Evolutionary conservation across 2,888 invertebrate genomes (phyloP), one percentile per base, ranked within the genome.

Genomic region (Taphrorychus bicolor): DNA sequence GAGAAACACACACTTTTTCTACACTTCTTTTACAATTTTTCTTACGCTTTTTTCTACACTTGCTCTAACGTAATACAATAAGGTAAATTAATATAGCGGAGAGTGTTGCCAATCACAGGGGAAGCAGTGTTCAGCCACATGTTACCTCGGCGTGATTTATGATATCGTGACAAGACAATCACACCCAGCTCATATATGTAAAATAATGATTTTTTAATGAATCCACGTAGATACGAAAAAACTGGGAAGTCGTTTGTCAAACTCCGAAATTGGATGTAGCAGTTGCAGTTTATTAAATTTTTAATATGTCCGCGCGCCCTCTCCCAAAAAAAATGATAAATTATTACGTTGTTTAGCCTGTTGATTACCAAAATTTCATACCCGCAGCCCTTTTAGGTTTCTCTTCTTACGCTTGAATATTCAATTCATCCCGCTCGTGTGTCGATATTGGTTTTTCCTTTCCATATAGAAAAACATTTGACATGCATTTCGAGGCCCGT

Each of bases 121-220:
- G 59, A 59, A 32, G 40, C 40, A 54, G 42, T 59, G 56, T 57
- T 67, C 67, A 62, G 32, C 53, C 67, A 67, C 59, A 67, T 67
- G 67, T 59, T 67, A 40, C 62, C 59, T 41, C 32, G 4, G 19
- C 3, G 41, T 69, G 69, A 69, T 69, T 69, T 63, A 69, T 66
- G 57, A 65, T 65, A 58, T 52, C 23, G 51, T 65, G 69, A 69
- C 69, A 69, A 69, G 69, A 69, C 65, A 69, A 69, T 69, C 61
- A 48, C 65, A 60, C 61, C n/a, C 23, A 58, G 49, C 59, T 66
- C 70, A 66, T 70, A 66, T 70, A 70, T 70, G 70, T 48, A 66
- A 70, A 70, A 65, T 66, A 65, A 70, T 70, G 66, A 58, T 66
- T 62, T 70, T 70, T 66, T 70, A 70, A 70, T 66, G 70, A 62